Evolutionary conservation across 2,888 invertebrate genomes (phyloP).

Genomic region (Hyppa rectilinea): DNA sequence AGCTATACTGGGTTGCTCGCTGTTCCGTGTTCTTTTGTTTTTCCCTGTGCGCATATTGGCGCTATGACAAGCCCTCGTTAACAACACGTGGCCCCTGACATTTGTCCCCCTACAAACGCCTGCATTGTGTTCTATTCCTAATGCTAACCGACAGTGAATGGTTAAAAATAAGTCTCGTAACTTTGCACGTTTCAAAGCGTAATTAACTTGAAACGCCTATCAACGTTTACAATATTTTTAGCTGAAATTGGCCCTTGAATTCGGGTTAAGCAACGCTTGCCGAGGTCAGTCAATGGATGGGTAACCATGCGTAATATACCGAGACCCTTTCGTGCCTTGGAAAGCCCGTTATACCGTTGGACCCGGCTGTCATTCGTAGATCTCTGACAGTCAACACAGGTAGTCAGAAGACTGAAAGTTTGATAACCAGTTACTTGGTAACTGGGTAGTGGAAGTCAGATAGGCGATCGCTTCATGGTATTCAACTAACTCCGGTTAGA

Average conservation of each 20-base stretch:
- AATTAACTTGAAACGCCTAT: not conserved
- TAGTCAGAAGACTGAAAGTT: too few species aligned
- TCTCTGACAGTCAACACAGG: not conserved
- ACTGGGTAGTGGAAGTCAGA: not conserved
- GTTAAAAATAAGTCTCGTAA: constrained; percentile 13
- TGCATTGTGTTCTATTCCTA: constrained; percentile 12
- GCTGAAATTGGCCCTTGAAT: not conserved
- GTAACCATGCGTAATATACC: not conserved
- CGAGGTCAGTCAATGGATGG: not conserved
- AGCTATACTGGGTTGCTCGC: not conserved
- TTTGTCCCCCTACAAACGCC: constrained; percentile 19
- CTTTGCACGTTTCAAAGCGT: not conserved
- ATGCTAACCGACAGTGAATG: not conserved
- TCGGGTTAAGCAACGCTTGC: not conserved
- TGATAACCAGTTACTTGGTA: not conserved
- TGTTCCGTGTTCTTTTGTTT: constrained; percentile 27
- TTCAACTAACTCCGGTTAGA: not conserved
- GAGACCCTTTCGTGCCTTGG: not conserved
- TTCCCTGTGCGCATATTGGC: constrained; percentile 20
- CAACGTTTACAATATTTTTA: not conserved
- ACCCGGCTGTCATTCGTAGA: too few species aligned
- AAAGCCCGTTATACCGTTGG: too few species aligned
- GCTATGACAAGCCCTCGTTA: constrained; percentile 13
- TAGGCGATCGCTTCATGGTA: not conserved
- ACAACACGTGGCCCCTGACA: constrained; percentile 25